A percentile compares a stretch with the other conserved stretches of the same genome.
Evolutionary conservation across 2,888 invertebrate species (phyloP).

Genomic region (Sicus ferrugineus): DNA sequence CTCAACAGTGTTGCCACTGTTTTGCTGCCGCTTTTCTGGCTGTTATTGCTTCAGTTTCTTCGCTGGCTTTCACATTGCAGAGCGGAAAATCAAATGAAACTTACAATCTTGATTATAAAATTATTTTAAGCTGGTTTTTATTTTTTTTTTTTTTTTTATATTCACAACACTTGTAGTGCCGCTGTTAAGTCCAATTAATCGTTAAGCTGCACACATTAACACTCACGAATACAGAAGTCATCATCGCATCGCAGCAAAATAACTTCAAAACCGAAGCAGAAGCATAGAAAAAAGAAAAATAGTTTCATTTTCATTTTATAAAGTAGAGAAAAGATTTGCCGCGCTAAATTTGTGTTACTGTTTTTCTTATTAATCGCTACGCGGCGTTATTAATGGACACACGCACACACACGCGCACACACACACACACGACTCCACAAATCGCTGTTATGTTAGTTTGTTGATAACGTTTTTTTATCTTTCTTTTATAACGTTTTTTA

Average conservation of each 20-base stretch:
- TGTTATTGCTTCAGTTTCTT: background rate
- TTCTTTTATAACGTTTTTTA: no score
- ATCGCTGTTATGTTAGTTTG: no score
- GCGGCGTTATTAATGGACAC: background rate
- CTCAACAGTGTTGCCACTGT: no score
- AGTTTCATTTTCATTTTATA: background rate
- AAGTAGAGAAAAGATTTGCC: no score
- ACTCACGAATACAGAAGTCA: conserved; percentile 43
- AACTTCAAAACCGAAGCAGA: background rate
- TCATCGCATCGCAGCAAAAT: no score
- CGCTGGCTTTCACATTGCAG: conserved; percentile 16
- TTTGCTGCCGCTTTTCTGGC: no score
- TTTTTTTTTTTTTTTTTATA: conserved; percentile 1
- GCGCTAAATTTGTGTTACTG: no score
- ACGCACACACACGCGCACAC: background rate
- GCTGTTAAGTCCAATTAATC: background rate
- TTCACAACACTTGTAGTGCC: background rate
- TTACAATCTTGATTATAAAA: background rate
- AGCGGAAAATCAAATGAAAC: conserved; percentile 5
- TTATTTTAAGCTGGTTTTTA: background rate
- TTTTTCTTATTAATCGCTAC: background rate
- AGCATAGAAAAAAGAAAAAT: background rate
- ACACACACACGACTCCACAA: no score
- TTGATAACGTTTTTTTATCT: no score
- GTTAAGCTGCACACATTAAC: conserved; percentile 49